Base-by-base conservation (phyloP, 2,797 vertebrate species). In the Mastacembelus armatus region DNA sequence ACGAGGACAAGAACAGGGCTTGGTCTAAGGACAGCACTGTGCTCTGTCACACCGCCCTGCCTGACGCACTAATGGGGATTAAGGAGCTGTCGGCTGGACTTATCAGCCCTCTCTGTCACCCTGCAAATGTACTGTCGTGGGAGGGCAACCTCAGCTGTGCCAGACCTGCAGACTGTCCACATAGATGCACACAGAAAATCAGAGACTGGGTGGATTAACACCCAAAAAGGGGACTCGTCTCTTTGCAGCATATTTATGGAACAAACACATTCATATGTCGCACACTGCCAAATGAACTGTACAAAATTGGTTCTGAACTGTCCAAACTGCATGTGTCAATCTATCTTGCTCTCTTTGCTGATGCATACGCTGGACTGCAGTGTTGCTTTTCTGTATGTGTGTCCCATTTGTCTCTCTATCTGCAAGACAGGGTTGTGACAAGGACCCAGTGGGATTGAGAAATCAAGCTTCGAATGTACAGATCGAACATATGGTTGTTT, bases 221-320 rank as follows among this genome's bases (percentile, higher is more conserved):
- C 64, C 72, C n/a, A 43, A 43, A 4, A 72, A 54, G 45, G 60
- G 65, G 55, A 24, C 32, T 44, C 48, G 52, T 58, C 68, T 77
- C 77, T 71, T 82, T 70, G 80, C 84, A 88, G 81, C 78, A 81
- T 84, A 85, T 84, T 66, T 69, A 71, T 83, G 73, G 81, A 80
- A 83, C 68, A 86, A 36, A 78, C 76, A 84, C 84, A 71, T 66
- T 78, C 81, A 79, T 91, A 83, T 51, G 84, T 87, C 66, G 81
- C 88, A 91, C 91, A 90, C 92, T 93, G 93, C 92, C 93, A 93
- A 92, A 89, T 39, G 47, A 87, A 91, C 81, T 84, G 68, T 85
- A 84, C 80, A 87, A 64, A 88, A 74, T 48, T 78, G 77, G 86
- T 87, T 82, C 68, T 29, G 32, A 86, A 76, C 78, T 72, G 77